Base-by-base conservation (phyloP, 2,888 invertebrate genomes). In the Linnaemya tessellans region DNA sequence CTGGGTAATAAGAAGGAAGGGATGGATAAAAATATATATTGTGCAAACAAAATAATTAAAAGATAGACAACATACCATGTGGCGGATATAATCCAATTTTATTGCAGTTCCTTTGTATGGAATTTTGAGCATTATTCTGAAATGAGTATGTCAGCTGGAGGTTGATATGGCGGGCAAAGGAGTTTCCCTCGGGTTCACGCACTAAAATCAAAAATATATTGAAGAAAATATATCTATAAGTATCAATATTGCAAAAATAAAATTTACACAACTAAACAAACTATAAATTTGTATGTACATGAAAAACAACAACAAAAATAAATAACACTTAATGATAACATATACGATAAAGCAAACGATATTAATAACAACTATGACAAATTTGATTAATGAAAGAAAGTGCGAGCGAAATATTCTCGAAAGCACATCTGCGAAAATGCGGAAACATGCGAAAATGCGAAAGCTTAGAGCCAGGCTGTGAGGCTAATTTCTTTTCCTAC, bases 111-210 rank as follows among this genome's bases (percentile, higher is more conserved):
- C 92, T 88, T 88, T 92, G 92, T 90, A 93, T 91, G 86, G 92
- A 88, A 88, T 92, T 92, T 88, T 91, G 95, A 68, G 94, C 94
- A 91, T 96, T 96, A 93, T 96, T 96, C 94, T 96, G 96, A 93
- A 97, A 97, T 88, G 97, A 97, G 93, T 97, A 97, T 64, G 97
- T 97, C 91, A 97, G 94, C 93, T 97, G 97, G 88, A 97, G 94
- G 94, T 97, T 97, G 93, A 97, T 97, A 91, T 97, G 97, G 90
- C 97, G 94, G 88, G 97, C 96, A 93, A 96, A 97, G 93, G 94
- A 94, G 93, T 94, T 92, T 92, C 94, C 94, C 89, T 96, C 96
- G 84, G 94, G 91, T 88, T 96, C 96, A 88, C 96, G 94, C 87
- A 94, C 96, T 96, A 94, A 87, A 93, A 94, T 89, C 89, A 88